phyloP scores from a whole-genome alignment of 2,888 invertebrate species.

The Ryuthela nishihirai region DNA sequence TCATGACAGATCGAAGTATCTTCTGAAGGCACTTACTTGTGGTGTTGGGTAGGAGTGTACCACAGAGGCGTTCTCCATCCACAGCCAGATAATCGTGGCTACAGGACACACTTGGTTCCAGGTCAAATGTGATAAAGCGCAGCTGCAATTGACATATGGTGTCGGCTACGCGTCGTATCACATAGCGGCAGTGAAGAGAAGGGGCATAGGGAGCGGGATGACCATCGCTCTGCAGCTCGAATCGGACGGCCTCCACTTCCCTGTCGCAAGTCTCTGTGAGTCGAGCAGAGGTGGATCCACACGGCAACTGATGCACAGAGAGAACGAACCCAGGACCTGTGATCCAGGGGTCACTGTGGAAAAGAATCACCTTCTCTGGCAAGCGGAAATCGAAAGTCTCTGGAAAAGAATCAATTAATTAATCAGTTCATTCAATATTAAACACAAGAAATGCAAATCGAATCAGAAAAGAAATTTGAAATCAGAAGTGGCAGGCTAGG shows the following conservation, averaged over 20 bases:
- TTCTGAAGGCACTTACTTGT: slow-evolving; percentile 14
- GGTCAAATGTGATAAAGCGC: slow-evolving; percentile 15
- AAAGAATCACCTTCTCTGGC: slow-evolving; percentile 40
- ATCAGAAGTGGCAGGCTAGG: no score
- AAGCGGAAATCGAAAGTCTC: slow-evolving; percentile 25
- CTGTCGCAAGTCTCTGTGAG: slow-evolving; percentile 18
- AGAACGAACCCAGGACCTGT: slow-evolving; percentile 42
- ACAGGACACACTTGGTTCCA: slow-evolving; percentile 21
- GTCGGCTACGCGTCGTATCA: slow-evolving; percentile 11
- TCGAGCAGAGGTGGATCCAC: slow-evolving; percentile 11
- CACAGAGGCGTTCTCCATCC: slow-evolving; percentile 40
- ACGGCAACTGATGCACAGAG: slow-evolving; percentile 40
- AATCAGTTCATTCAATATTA: no score
- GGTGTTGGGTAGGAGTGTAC: slow-evolving; percentile 35
- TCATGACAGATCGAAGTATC: background rate
- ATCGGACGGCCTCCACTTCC: slow-evolving; percentile 27
- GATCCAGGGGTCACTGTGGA: slow-evolving; percentile 37
- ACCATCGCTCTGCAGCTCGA: slow-evolving; percentile 40
- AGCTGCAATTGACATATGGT: slow-evolving; percentile 17
- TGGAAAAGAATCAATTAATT: background rate
- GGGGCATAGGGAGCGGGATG: slow-evolving; percentile 38
- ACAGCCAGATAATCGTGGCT: slow-evolving; percentile 35
- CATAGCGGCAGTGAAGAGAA: slow-evolving; percentile 20
- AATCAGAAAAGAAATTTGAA: no score
- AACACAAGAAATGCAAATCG: no score